These are phyloP conservation scores for Heterotis niloticus DNA, from an alignment of 2,113 vertebrate species.

Conservation along the genomic window DNA sequence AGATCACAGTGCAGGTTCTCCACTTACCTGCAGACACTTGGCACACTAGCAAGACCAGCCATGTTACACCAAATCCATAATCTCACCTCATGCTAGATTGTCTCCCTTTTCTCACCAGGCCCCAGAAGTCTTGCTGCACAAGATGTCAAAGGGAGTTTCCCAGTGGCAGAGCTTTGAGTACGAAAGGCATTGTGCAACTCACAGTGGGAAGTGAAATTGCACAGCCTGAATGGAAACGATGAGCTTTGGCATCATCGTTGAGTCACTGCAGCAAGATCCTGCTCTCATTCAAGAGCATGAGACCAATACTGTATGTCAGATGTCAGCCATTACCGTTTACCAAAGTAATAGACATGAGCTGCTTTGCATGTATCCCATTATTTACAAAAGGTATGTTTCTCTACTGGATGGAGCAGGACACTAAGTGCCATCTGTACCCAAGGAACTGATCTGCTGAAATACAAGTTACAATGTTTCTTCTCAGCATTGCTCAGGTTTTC, in stretches of 20 bases:
- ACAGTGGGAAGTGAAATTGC: slow-evolving; percentile 14
- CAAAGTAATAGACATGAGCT: too few relatives aligned
- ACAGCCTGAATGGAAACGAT: slow-evolving; percentile 13
- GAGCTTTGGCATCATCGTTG: background rate
- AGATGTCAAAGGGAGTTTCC: background rate
- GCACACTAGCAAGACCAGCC: background rate
- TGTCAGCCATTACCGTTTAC: background rate
- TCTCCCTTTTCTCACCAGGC: background rate
- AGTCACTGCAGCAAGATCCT: background rate
- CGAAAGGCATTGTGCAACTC: slow-evolving; percentile 14
- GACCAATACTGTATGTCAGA: background rate
- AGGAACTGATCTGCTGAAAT: background rate
- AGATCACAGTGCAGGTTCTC: background rate
- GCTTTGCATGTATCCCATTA: too few relatives aligned
- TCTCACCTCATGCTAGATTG: background rate
- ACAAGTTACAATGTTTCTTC: too few relatives aligned
- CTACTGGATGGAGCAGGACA: background rate
- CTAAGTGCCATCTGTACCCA: background rate
- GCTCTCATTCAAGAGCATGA: slow-evolving; percentile 14
- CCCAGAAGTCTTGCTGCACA: background rate
- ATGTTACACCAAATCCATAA: background rate
- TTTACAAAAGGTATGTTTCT: too few relatives aligned
- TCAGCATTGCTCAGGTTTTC: background rate
- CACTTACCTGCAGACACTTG: background rate
- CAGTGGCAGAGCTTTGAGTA: background rate